These are phyloP conservation scores for Rafetus swinhoei DNA, from an alignment of 2,113 vertebrate species.

Conservation along the genomic window DNA sequence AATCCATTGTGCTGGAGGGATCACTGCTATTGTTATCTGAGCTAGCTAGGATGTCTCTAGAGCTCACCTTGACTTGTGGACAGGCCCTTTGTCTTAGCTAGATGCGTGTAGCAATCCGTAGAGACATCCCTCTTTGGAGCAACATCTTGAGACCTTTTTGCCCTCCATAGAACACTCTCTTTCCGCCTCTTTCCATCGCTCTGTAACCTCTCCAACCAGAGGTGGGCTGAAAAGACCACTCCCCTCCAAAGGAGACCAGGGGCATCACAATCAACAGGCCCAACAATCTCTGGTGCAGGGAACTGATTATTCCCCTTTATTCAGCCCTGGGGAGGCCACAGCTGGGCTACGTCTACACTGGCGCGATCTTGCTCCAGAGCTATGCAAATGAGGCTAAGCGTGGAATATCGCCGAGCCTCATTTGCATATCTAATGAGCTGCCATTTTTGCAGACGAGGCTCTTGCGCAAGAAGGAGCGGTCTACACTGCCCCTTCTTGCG, in stretches of 20 bases:
- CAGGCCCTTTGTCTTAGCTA: neutral
- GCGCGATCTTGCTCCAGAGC: too few species aligned
- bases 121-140: neutral
- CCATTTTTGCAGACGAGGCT: too few species aligned
- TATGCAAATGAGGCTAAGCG: too few species aligned
- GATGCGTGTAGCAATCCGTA: neutral
- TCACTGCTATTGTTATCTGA: neutral
- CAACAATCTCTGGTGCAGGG: too few species aligned
- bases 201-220: neutral
- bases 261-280: neutral
- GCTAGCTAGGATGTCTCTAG: neutral
- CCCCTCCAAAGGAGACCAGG: neutral
- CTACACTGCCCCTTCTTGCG: too few species aligned
- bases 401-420: too few species aligned
- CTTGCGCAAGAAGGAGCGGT: too few species aligned
- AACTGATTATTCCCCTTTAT: too few species aligned
- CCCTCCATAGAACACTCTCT: neutral
- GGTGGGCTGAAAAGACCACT: neutral
- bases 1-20: neutral
- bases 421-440: too few species aligned
- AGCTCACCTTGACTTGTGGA: neutral
- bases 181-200: neutral
- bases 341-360: too few species aligned
- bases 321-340: too few species aligned
- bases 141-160: neutral